These are phyloP conservation scores for Zootoca vivipara DNA, from an alignment of 2,113 vertebrate genomes.

Conservation along the genomic window DNA sequence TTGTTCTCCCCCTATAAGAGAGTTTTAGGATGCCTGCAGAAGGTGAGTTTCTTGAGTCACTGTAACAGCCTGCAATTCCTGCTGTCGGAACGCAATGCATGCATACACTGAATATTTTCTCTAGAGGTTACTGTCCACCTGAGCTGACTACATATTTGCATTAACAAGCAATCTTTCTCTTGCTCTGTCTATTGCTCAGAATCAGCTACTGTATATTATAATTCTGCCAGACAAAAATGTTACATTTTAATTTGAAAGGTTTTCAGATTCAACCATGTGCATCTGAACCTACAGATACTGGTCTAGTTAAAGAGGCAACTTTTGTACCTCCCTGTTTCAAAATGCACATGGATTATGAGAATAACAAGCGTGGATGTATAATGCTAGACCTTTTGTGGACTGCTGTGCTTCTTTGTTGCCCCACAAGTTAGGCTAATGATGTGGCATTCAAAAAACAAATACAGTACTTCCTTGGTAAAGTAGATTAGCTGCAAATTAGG, in stretches of 20 bases:
- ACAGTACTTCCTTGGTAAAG: not conserved
- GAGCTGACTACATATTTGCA: not conserved
- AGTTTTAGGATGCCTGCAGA: not conserved
- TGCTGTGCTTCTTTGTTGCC: not conserved
- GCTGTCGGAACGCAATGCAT: not conserved
- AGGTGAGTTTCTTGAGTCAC: not conserved
- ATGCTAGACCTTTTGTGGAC: not conserved
- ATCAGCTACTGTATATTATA: not conserved
- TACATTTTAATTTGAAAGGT: not conserved
- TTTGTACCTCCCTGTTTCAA: not conserved
- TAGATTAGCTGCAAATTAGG: not conserved
- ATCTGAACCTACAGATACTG: not conserved
- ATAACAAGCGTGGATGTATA: not conserved
- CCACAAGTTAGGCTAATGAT: not conserved
- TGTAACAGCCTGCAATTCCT: not conserved
- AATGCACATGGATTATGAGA: not conserved
- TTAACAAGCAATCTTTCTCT: not conserved
- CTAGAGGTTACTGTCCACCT: not conserved
- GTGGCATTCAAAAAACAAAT: slow-evolving; percentile 4
- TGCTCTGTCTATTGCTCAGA: not conserved
- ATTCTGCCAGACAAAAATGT: not conserved
- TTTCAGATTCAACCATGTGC: not conserved
- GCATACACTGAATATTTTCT: not conserved
- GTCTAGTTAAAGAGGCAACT: not conserved
- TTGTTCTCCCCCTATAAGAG: not conserved